Conservation (phyloP, 2,888 invertebrate species). For the Nomada fucata region DNA sequence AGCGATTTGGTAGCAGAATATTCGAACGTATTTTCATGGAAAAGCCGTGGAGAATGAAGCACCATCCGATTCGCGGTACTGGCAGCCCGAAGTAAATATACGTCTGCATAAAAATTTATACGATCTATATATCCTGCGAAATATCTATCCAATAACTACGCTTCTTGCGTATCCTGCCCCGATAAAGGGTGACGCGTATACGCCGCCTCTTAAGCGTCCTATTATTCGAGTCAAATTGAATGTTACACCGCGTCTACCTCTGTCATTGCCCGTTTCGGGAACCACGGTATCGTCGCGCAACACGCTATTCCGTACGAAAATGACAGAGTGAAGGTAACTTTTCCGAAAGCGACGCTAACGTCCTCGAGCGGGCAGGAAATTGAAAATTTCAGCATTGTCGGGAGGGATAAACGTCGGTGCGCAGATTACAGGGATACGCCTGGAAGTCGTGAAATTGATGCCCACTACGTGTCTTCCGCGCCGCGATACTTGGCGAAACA, state of each 20-base stretch:
- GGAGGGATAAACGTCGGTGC: constrained; percentile 33
- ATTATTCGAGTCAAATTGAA: constrained; percentile 19
- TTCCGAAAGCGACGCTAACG: not conserved
- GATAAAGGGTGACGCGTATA: constrained; percentile 56
- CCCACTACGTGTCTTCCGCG: constrained; percentile 46
- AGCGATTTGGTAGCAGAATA: constrained; percentile 18
- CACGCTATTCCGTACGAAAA: not conserved
- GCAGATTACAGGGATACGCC: constrained; percentile 61
- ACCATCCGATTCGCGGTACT: constrained; percentile 60
- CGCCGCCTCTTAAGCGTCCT: constrained; percentile 34
- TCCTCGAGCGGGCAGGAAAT: constrained; percentile 29
- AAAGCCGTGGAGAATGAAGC: constrained; percentile 47
- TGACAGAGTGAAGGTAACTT: not conserved
- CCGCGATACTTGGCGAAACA: constrained; percentile 43
- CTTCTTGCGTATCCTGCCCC: constrained; percentile 17
- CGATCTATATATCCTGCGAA: constrained; percentile 37
- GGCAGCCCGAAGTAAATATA: constrained; percentile 51
- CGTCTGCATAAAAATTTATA: constrained; percentile 60
- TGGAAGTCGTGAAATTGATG: constrained; percentile 67
- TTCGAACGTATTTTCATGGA: constrained; percentile 54
- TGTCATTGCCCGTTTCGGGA: not conserved
- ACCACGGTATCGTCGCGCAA: not conserved
- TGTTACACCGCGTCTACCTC: not conserved
- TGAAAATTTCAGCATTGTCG: constrained; percentile 51
- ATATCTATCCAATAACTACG: constrained; percentile 47